These are phyloP conservation scores for Rhinella marina DNA, from an alignment of 2,797 vertebrate species.

Conservation along the genomic window DNA sequence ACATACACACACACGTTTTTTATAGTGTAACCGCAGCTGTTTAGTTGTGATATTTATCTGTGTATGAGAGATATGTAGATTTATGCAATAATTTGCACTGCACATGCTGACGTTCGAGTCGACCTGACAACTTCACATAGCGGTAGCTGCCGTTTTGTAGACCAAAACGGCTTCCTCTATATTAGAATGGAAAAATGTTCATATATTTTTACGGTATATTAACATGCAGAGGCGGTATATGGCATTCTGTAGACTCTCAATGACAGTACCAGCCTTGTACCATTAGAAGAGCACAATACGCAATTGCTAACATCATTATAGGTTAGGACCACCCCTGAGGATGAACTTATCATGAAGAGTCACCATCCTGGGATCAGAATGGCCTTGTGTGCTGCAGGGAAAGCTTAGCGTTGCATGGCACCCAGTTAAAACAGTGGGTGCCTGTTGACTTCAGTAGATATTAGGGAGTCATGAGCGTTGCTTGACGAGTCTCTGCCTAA, in stretches of 20 bases:
- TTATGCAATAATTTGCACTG: constrained; percentile 57
- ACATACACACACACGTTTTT: constrained; percentile 48
- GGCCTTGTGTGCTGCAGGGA: neutral
- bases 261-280: constrained; percentile 14
- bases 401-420: neutral
- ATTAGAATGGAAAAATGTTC: neutral
- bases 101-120: constrained; percentile 20
- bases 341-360: neutral
- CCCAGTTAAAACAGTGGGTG: neutral
- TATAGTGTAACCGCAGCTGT: constrained; percentile 46
- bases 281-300: neutral
- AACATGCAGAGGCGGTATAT: neutral
- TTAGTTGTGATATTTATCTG: constrained; percentile 28
- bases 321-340: neutral
- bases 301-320: neutral
- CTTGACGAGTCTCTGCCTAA: neutral
- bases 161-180: neutral
- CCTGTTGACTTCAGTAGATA: neutral
- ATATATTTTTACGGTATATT: constrained; percentile 1
- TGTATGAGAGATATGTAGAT: constrained; percentile 31
- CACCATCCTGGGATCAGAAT: neutral
- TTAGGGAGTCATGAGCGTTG: neutral
- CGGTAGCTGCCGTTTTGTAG: constrained; percentile 10
- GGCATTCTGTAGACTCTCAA: constrained; percentile 3
- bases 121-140: neutral